A percentile compares a stretch with the other conserved stretches of the same genome.
Evolutionary conservation across 2,797 vertebrate genomes (phyloP).

Genomic region (Lepidocolaptes lacrymiger): DNA sequence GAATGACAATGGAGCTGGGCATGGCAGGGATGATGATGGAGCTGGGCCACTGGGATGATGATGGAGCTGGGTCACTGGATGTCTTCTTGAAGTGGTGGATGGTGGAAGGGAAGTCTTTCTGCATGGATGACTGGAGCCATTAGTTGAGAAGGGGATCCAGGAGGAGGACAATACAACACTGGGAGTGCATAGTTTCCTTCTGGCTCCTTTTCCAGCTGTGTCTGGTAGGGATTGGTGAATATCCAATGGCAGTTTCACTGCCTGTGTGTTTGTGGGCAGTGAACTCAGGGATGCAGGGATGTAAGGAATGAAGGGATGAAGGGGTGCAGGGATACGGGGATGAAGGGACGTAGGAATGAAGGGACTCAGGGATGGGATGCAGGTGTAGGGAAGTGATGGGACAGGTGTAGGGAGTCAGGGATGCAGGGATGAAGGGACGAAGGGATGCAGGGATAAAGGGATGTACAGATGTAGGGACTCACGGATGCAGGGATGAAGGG

Average conservation of each 20-base stretch:
- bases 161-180: fast-evolving
- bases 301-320: background rate
- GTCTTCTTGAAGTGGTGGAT: fast-evolving
- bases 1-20: background rate
- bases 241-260: fast-evolving
- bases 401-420: too few relatives aligned
- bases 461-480: too few relatives aligned
- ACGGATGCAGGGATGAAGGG: too few relatives aligned
- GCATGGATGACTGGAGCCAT: fast-evolving
- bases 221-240: fast-evolving
- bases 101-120: background rate
- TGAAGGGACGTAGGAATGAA: too few relatives aligned
- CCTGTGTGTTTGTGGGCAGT: too few relatives aligned
- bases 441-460: too few relatives aligned
- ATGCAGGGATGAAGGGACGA: too few relatives aligned
- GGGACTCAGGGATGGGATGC: too few relatives aligned
- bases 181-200: fast-evolving
- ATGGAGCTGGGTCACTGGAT: background rate
- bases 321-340: too few relatives aligned
- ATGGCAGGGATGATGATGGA: background rate
- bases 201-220: background rate
- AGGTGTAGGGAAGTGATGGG: too few relatives aligned
- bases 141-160: fast-evolving
- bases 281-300: background rate
- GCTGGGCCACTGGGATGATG: too few relatives aligned